phyloP scores from a whole-genome alignment of 1,140 invertebrate species.

The Cotesia vestalis region DNA sequence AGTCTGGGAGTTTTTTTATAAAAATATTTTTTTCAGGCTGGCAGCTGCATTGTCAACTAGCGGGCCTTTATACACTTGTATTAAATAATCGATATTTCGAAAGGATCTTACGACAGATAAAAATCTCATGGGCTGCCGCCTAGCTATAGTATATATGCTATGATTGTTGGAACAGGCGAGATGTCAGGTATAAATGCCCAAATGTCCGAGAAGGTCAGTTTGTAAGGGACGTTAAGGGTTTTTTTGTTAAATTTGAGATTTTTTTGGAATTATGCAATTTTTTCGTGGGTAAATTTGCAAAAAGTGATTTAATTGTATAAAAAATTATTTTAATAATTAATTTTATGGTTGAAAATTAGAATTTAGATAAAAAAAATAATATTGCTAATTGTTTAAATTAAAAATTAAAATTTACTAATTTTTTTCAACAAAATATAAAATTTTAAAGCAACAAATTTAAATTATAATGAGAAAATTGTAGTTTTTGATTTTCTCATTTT shows the following conservation, averaged over 20 bases:
- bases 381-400: no score
- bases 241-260: conserved; percentile 39
- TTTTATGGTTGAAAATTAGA: no score
- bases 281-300: no score
- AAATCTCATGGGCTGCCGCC: conserved; percentile 48
- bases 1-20: conserved; percentile 12
- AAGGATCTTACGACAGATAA: conserved; percentile 56
- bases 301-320: no score
- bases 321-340: no score
- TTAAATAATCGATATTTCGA: conserved; percentile 41
- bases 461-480: no score
- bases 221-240: conserved; percentile 39
- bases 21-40: conserved; percentile 17
- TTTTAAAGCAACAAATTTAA: no score
- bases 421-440: no score
- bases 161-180: conserved; percentile 40
- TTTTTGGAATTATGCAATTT: not conserved
- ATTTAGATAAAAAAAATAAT: no score
- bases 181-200: conserved; percentile 53
- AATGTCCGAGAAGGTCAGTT: conserved; percentile 30
- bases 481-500: no score
- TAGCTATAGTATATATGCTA: conserved; percentile 3
- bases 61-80: conserved; percentile 8
- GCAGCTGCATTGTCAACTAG: conserved; percentile 19
- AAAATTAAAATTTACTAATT: no score